phyloP scores from a whole-genome alignment of 2,888 invertebrate species.

The Octonoba sinensis region DNA sequence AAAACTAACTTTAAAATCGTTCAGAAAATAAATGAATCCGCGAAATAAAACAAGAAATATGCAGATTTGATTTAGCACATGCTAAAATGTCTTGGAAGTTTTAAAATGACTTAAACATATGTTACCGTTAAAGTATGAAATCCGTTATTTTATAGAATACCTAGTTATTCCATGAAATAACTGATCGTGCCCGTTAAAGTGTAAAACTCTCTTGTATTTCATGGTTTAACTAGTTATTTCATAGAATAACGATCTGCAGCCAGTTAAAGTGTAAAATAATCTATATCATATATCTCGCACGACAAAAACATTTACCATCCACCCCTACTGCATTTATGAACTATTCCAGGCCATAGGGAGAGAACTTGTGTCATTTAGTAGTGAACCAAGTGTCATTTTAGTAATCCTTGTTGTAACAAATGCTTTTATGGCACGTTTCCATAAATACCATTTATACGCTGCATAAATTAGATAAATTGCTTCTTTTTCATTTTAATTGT shows the following conservation, averaged over 20 bases:
- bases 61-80: too few species aligned
- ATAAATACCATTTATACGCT: constrained; percentile 52
- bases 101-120: too few species aligned
- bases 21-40: too few species aligned
- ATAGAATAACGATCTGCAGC: too few species aligned
- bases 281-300: neutral
- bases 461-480: constrained; percentile 56
- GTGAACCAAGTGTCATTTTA: too few species aligned
- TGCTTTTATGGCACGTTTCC: constrained; percentile 49
- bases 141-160: constrained; percentile 54
- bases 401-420: constrained; percentile 27
- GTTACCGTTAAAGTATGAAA: constrained; percentile 52
- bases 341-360: constrained; percentile 46
- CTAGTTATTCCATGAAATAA: constrained; percentile 52
- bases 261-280: too few species aligned
- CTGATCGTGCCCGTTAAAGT: constrained; percentile 52
- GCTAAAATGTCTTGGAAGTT: too few species aligned
- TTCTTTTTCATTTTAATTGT: constrained; percentile 52
- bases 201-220: constrained; percentile 49
- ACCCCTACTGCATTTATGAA: constrained; percentile 56
- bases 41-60: too few species aligned
- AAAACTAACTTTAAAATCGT: too few species aligned
- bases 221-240: too few species aligned
- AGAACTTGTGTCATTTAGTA: too few species aligned
- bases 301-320: constrained; percentile 50